These are phyloP conservation scores for Sabatieria punctata DNA, from an alignment of 2,888 invertebrate genomes.

Conservation along the genomic window DNA sequence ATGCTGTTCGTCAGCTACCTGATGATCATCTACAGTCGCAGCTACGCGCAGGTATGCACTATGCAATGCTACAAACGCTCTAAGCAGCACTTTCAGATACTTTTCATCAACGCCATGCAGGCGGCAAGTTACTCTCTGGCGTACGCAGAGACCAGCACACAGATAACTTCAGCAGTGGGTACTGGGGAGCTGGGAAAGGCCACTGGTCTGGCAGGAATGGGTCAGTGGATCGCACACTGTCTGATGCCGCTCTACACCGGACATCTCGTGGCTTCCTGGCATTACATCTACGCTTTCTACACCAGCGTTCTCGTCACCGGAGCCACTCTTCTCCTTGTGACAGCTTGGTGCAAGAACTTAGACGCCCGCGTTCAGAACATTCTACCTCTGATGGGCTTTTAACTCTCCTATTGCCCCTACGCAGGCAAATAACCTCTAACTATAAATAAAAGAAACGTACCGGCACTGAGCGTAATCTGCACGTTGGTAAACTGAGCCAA, in stretches of 20 bases:
- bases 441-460: constrained; percentile 15
- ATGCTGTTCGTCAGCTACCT: constrained; percentile 19
- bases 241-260: constrained; percentile 27
- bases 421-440: neutral
- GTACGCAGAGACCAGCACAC: constrained; percentile 27
- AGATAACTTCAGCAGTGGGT: constrained; percentile 25
- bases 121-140: constrained; percentile 27
- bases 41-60: no score
- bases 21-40: constrained; percentile 20
- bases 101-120: constrained; percentile 25
- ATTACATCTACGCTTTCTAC: constrained; percentile 31
- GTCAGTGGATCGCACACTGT: constrained; percentile 28
- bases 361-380: constrained; percentile 22
- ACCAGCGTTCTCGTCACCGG: constrained; percentile 18
- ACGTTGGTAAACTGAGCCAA: constrained; percentile 61
- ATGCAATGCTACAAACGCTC: no score
- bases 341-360: constrained; percentile 21
- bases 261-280: constrained; percentile 20
- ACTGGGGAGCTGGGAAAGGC: constrained; percentile 27
- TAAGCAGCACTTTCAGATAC: no score
- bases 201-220: constrained; percentile 27
- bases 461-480: constrained; percentile 31
- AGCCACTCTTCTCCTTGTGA: constrained; percentile 21
- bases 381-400: constrained; percentile 15
- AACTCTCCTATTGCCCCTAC: neutral